phyloP scores from a whole-genome alignment of 2,113 vertebrate species.

The Bubo blakistoni region DNA sequence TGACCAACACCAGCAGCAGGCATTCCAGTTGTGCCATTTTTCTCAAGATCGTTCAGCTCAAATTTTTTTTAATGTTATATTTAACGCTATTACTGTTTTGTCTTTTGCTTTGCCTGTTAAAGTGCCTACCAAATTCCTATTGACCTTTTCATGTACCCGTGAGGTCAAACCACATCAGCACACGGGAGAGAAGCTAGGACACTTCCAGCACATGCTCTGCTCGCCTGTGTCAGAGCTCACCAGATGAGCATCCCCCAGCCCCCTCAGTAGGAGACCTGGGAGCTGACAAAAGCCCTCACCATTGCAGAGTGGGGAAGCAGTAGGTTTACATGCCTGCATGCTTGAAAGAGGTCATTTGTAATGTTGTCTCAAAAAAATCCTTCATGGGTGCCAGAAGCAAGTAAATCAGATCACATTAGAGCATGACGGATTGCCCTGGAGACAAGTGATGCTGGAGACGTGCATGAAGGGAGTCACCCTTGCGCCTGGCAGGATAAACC shows the following conservation, averaged over 20 bases:
- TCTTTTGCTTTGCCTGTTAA: neutral
- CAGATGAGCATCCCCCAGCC: neutral
- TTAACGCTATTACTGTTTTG: neutral
- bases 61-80: neutral
- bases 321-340: neutral
- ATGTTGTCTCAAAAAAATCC: neutral
- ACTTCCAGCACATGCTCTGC: neutral
- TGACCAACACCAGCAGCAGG: neutral
- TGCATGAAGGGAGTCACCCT: fast-evolving
- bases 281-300: neutral
- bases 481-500: neutral
- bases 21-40: neutral
- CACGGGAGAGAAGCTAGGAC: fast-evolving
- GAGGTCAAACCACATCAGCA: neutral
- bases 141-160: neutral
- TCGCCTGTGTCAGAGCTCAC: fast-evolving
- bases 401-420: neutral
- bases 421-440: no score
- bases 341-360: fast-evolving
- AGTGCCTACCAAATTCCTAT: neutral
- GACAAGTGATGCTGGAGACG: fast-evolving
- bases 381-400: neutral
- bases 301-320: neutral
- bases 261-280: neutral
- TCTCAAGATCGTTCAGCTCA: neutral